A percentile compares a stretch with the other conserved stretches of the same genome.
Evolutionary conservation across 2,888 invertebrate genomes (phyloP).

Genomic region (Pristionchus fissidentatus): DNA sequence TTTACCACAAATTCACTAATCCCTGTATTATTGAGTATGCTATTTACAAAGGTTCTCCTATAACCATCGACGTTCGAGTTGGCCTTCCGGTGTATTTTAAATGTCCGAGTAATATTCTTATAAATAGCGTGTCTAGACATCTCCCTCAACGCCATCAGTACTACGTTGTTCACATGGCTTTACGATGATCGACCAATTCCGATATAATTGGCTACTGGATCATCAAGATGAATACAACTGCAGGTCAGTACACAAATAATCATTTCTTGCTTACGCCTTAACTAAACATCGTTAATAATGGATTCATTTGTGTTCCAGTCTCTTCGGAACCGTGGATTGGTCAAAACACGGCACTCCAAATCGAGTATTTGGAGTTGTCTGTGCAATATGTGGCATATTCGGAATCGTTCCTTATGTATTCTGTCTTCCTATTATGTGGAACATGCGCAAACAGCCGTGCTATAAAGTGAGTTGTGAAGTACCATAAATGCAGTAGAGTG

Average conservation of each 20-base stretch:
- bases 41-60: too few species aligned
- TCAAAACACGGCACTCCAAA: neutral
- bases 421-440: slow-evolving; percentile 14
- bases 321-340: neutral
- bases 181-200: neutral
- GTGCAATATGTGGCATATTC: neutral
- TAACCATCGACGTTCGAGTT: too few species aligned
- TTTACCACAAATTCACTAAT: too few species aligned
- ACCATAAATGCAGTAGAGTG: neutral
- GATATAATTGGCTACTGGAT: slow-evolving; percentile 6
- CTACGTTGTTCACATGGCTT: too few species aligned
- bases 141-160: too few species aligned
- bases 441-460: neutral
- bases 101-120: too few species aligned
- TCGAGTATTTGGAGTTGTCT: neutral
- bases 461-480: neutral
- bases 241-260: too few species aligned
- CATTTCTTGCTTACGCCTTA: neutral
- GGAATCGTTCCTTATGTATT: neutral
- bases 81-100: too few species aligned
- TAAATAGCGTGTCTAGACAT: too few species aligned
- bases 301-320: neutral
- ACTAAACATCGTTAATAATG: neutral
- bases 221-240: slow-evolving; percentile 9
- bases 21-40: too few species aligned